Evolutionary conservation across 2,113 vertebrate species (phyloP).

Genomic region (Turnix velox): DNA sequence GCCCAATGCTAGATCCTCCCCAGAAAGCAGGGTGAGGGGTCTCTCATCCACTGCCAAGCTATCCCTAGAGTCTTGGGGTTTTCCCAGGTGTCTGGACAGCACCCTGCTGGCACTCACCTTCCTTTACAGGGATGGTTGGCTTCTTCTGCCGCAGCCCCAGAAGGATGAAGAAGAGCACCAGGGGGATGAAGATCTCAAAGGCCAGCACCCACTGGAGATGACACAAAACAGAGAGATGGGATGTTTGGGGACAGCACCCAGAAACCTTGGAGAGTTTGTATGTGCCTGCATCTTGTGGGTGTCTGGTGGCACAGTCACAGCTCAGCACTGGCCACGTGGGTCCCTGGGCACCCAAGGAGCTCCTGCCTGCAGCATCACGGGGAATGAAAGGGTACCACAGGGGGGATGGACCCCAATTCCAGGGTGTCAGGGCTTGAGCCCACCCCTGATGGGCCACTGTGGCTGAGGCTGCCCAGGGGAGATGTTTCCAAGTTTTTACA

Average conservation of each 20-base stretch:
- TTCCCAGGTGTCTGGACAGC: fast-evolving
- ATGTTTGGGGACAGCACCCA: not conserved
- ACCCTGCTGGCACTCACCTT: slow-evolving; percentile 78
- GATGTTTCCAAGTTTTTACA: not conserved
- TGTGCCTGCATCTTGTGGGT: fast-evolving
- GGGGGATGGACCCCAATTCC: not conserved
- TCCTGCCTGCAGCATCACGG: not conserved
- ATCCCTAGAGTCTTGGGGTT: not conserved
- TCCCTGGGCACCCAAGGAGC: not conserved
- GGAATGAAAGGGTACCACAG: not conserved
- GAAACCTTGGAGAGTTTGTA: not conserved
- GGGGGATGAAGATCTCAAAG: slow-evolving; percentile 94
- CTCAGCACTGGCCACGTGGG: not conserved
- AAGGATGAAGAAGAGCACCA: slow-evolving; percentile 96
- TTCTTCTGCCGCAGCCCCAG: slow-evolving; percentile 94
- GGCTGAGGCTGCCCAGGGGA: not conserved
- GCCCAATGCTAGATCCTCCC: not conserved
- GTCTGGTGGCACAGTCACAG: not conserved
- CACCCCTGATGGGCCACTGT: fast-evolving
- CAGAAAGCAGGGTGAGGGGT: no score
- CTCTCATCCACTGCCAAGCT: not conserved
- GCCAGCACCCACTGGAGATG: slow-evolving; percentile 89
- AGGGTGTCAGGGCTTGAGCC: not conserved
- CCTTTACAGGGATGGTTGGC: slow-evolving; percentile 91
- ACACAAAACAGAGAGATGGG: not conserved